Evolutionary conservation across 1,140 invertebrate genomes (phyloP).

Genomic region (Cydia strobilella): DNA sequence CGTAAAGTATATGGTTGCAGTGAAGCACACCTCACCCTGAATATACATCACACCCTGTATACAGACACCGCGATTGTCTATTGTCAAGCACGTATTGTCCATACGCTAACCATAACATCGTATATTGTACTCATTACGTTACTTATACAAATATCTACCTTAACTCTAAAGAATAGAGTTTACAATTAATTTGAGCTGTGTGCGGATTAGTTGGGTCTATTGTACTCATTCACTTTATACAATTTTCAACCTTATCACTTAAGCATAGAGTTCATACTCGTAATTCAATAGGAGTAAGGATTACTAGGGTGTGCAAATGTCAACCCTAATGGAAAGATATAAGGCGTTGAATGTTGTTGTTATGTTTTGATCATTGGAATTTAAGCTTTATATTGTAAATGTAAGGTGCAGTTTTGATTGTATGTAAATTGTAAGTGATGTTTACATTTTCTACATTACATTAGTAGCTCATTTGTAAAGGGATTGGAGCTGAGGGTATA

Average conservation of each 20-base stretch:
- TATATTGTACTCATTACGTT: not conserved
- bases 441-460: too few species aligned
- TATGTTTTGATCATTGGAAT: not conserved
- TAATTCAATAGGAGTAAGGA: not conserved
- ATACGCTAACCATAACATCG: constrained; percentile 12
- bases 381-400: not conserved
- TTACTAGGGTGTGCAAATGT: not conserved
- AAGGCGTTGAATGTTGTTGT: not conserved
- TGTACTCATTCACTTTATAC: not conserved
- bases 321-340: not conserved
- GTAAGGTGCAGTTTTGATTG: not conserved
- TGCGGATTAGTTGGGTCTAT: not conserved
- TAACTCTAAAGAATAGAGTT: not conserved
- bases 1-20: too few species aligned
- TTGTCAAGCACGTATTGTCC: constrained; percentile 14
- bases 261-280: not conserved
- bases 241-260: not conserved
- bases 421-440: too few species aligned
- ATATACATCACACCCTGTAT: not conserved
- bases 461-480: too few species aligned
- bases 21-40: not conserved
- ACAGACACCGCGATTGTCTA: not conserved
- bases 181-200: not conserved
- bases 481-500: too few species aligned
- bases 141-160: not conserved